Evolutionary conservation across 2,113 vertebrate genomes (phyloP), one percentile per base, ranked within the genome.

Genomic region (Ariopsis seemanni): DNA sequence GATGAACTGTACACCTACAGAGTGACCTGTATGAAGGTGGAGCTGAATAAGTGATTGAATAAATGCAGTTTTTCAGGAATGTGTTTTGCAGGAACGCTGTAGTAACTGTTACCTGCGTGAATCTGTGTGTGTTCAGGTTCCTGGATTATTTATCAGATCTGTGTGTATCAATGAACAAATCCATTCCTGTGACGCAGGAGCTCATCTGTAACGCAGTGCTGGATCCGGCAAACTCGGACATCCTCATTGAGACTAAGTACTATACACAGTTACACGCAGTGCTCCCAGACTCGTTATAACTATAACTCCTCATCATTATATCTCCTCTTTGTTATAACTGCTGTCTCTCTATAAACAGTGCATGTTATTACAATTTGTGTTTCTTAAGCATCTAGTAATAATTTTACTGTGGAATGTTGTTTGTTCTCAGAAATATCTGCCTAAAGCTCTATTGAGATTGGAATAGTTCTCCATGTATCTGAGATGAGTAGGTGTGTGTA

Each of bases 91-190:
- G 11, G 34, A 48, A 0, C 7, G 15, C 27, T 50, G 52, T 12
- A 62, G 48, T 63, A 17, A 72, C 9, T 78, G 15, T 89, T 17
- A 18, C 30, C 3, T 58, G 11, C 77, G 42, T 88, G 87, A 69
- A 85, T 34, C 9, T 1, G 65, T 90, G 25, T 1, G 65, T 90
- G 25, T 91, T 34, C 89, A 99, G 98, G 93, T 99, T 99, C 93
- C 93, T 99, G 92, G 98, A 99, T 94, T 99, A 99, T 92, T 95
- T 99, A 77, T 99, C 98, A 0, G 98, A 99, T 93, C 95, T 99
- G 89, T 99, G 98, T 62, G 98, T 99, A 77, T 99, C 98, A 71
- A 99, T 99, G 98, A 99, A 98, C 93, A 99, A 99, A 88, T 99
- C 98, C 87, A 99, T 99, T 88, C 98, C 98, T 0, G 98, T 99